These are phyloP conservation scores for Pardalotus punctatus DNA, from an alignment of 2,113 vertebrate genomes.

Conservation along the genomic window DNA sequence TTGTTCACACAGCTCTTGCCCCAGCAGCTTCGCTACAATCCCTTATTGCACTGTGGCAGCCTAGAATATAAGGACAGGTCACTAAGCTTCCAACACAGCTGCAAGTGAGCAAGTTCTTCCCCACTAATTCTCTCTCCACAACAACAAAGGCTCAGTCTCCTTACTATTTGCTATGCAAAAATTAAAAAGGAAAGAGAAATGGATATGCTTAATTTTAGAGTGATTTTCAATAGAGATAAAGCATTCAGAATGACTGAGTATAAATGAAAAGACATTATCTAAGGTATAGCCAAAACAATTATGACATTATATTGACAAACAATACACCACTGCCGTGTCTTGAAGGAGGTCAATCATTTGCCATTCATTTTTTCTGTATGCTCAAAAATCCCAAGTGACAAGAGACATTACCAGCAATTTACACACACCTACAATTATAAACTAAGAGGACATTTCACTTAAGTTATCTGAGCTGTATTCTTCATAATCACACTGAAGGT, in stretches of 20 bases:
- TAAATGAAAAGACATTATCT: not conserved
- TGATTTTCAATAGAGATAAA: not conserved
- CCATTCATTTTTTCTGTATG: not conserved
- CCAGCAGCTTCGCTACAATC: not conserved
- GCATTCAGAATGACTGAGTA: accelerated
- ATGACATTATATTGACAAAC: not conserved
- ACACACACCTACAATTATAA: not conserved
- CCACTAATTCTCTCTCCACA: not conserved
- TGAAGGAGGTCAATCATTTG: not conserved
- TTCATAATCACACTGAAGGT: not conserved
- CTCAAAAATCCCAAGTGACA: not conserved
- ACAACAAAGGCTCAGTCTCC: not conserved
- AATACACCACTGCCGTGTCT: not conserved
- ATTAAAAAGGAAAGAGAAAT: not conserved
- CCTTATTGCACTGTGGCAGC: not conserved
- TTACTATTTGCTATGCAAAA: not conserved
- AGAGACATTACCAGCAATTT: not conserved
- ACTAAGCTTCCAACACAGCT: not conserved
- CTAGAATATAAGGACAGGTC: not conserved
- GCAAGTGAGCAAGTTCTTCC: not conserved
- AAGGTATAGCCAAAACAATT: not conserved
- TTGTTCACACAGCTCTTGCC: not conserved
- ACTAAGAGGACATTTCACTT: not conserved
- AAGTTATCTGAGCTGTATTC: not conserved
- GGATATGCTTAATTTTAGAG: not conserved